Evolutionary conservation across 2,888 invertebrate species (phyloP), one percentile per base, ranked within the genome.

Genomic region (Incurvaria masculella): DNA sequence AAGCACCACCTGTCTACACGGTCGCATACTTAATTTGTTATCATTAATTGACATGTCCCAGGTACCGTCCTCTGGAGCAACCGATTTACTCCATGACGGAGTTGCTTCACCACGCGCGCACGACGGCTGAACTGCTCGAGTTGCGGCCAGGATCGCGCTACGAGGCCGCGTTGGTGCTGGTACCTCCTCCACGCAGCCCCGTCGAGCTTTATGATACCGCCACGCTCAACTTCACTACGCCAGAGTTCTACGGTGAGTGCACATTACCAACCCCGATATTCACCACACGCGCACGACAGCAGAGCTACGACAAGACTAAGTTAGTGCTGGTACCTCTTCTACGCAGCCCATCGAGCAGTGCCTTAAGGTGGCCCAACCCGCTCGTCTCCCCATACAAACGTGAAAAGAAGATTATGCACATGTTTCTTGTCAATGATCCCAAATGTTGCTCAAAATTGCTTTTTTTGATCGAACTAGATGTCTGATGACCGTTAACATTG

Each of bases 11-110:
- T n/a, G n/a, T n/a, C n/a, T n/a, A n/a, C 14, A 11, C 33, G 3
- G 4, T 11, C 14, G 4, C 33, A 33, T n/a, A 6, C 33, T 23
- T 23, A 23, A 23, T 10, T 23, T 33, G 8, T 33, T 33, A 3
- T 33, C 14, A 33, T 23, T 23, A 23, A 23, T 23, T 23, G 10
- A 23, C 23, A 23, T 23, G 23, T 23, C 23, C 10, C 58, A 84
- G 92, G 56, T 94, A 89, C 65, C 90, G 91, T 59, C 89, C 91
- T 61, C 81, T 87, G 8, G 88, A 89, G 48, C 89, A 88, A 27
- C 90, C 89, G 59, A 87, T 92, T 50, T 94, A 91, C 66, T 87
- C 87, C 21, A 90, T 90, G 52, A 91, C 94, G 0, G 91, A 93
- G 19, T 66, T 94, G 20, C 86, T 95, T 26, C 94, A 95, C 64